phyloP scores from a whole-genome alignment of 2,797 vertebrate genomes.

The Ambastaia sidthimunki region DNA sequence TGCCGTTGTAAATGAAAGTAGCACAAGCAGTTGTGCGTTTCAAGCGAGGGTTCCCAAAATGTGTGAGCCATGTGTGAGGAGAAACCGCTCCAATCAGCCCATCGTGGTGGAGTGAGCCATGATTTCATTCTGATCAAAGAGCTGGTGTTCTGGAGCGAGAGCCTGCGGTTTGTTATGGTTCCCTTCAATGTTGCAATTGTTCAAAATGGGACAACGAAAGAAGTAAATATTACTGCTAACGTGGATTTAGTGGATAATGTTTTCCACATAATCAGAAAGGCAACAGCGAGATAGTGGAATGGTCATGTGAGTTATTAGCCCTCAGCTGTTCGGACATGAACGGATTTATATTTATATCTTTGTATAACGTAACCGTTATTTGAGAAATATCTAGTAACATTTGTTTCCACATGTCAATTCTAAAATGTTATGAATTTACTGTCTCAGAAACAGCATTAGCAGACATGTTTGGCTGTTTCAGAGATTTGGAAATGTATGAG shows the following conservation, averaged over 20 bases:
- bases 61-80: conserved; percentile 70
- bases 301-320: neutral
- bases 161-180: conserved; percentile 72
- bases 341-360: conserved; percentile 4
- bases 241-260: conserved; percentile 49
- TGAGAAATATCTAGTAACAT: neutral
- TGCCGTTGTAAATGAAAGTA: conserved; percentile 9
- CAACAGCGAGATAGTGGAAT: conserved; percentile 42
- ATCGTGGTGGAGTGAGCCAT: conserved; percentile 62
- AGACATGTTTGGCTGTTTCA: neutral
- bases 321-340: neutral
- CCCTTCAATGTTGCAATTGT: conserved; percentile 59
- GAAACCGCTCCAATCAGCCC: conserved; percentile 58
- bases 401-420: neutral
- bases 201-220: conserved; percentile 57
- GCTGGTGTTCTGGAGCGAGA: conserved; percentile 48
- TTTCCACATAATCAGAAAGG: conserved; percentile 50
- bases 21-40: conserved; percentile 48
- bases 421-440: conserved; percentile 5
- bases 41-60: conserved; percentile 60
- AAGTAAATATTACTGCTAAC: conserved; percentile 72
- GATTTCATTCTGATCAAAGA: conserved; percentile 73
- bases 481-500: neutral
- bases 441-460: neutral
- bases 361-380: neutral